phyloP scores from a whole-genome alignment of 2,113 vertebrate species.

The Apodemus sylvaticus region DNA sequence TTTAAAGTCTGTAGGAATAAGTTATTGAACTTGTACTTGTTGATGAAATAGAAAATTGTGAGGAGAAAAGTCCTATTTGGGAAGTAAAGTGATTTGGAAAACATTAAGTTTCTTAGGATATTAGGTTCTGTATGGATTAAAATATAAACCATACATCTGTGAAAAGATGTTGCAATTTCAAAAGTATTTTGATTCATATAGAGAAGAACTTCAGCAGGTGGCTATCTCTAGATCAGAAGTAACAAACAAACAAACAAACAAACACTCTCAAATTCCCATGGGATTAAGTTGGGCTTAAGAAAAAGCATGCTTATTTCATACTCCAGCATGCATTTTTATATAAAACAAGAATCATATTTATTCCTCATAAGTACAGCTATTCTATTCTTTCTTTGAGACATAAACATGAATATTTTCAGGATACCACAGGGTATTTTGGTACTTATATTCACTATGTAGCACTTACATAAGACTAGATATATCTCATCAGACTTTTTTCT shows the following conservation, averaged over 20 bases:
- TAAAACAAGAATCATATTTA: not conserved
- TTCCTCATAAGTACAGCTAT: not conserved
- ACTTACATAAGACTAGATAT: not conserved
- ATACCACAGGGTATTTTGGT: too few relatives aligned
- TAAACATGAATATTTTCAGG: not conserved
- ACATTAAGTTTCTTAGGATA: constrained; percentile 49
- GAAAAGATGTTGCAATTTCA: not conserved
- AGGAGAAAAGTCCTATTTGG: not conserved
- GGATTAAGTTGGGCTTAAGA: not conserved
- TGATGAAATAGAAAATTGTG: too few relatives aligned
- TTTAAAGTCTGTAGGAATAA: not conserved
- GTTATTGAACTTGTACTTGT: constrained; percentile 32
- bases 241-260: not conserved
- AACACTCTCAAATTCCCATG: not conserved
- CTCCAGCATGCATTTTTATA: not conserved
- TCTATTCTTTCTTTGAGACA: not conserved
- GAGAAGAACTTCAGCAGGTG: not conserved
- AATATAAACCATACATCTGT: not conserved
- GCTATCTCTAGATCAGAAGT: not conserved
- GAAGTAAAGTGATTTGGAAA: constrained; percentile 29
- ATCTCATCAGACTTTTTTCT: not conserved
- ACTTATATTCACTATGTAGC: not conserved
- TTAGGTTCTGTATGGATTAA: not conserved
- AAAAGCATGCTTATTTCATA: not conserved
- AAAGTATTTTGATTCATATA: not conserved